Percentiles rank a stretch among this genome's conserved stretches.
phyloP scores from a whole-genome alignment of 2,113 vertebrate genomes.

The Perca fluviatilis region DNA sequence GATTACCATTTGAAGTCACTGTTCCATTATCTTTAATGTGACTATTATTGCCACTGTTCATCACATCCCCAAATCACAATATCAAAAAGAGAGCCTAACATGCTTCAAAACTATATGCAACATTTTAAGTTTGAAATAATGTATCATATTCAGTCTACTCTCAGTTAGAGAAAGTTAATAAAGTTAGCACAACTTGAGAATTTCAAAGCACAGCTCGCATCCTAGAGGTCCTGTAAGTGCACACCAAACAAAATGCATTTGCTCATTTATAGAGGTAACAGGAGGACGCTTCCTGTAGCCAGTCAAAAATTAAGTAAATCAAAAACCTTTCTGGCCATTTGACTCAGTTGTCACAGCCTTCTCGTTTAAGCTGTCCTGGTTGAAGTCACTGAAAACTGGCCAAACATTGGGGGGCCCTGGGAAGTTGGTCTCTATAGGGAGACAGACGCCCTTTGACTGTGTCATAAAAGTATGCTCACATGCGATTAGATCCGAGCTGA shows the following conservation, averaged over 20 bases:
- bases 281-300: neutral
- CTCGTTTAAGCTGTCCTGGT: neutral
- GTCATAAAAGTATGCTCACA: neutral
- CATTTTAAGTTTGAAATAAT: neutral
- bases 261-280: neutral
- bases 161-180: neutral
- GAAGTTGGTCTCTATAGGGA: constrained; percentile 41
- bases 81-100: neutral
- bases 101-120: neutral
- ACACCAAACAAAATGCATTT: neutral
- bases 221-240: neutral
- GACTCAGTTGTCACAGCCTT: neutral
- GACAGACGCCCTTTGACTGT: constrained; percentile 6
- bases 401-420: neutral
- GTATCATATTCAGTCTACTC: neutral
- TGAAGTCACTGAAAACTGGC: neutral
- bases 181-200: neutral
- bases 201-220: neutral
- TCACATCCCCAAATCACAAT: neutral
- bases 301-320: neutral
- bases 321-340: neutral
- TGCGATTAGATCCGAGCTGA: neutral
- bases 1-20: too few species aligned
- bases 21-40: too few species aligned
- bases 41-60: too few species aligned